Base-by-base conservation (phyloP, 2,797 vertebrate genomes). In the Hippocampus kuda region DNA sequence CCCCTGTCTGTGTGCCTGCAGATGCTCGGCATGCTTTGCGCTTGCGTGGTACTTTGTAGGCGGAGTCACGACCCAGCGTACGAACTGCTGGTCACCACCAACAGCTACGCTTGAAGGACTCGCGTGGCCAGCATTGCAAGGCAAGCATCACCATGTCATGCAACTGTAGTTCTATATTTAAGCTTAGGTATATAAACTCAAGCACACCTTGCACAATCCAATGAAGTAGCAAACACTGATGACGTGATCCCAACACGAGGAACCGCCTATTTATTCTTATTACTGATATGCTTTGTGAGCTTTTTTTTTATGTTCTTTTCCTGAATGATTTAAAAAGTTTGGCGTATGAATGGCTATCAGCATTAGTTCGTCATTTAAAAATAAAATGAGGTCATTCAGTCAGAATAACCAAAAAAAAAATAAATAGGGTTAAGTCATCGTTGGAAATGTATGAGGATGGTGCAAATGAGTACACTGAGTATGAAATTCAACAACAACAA, bases 1-100 rank as follows among this genome's bases (percentile, higher is more conserved):
- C 2, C 4, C 64, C 65, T 57, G 34, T 53, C 60, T 49, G 3
- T 5, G 3, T 74, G 34, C 30, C 27, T 81, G 60, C 77, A 99
- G 97, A 94, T 99, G 86, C 91, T 99, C 89, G 97, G 97, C 72
- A 98, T 98, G 97, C 86, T 99, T 73, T 98, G 97, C 75, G 96
- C 96, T 64, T 98, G 94, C 67, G 89, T 98, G 70, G 97, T 98
- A 70, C 81, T 99, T 78, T 99, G 95, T 88, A 92, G 96, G 88
- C 93, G 94, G 88, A 95, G 92, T 83, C 91, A 95, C 62, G 96
- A 99, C 74, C 97, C 95, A 42, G 94, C 94, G 0, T 99, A 98
- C 0, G 95, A 99, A 81, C 93, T 98, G 60, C 95, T 99, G 85
- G 93, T 99, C 86, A 94, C 93, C 10, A 94, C 95, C 0, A 96